Base-by-base conservation (phyloP, 2,797 vertebrate species). In the Myioborus melanocephalus region DNA sequence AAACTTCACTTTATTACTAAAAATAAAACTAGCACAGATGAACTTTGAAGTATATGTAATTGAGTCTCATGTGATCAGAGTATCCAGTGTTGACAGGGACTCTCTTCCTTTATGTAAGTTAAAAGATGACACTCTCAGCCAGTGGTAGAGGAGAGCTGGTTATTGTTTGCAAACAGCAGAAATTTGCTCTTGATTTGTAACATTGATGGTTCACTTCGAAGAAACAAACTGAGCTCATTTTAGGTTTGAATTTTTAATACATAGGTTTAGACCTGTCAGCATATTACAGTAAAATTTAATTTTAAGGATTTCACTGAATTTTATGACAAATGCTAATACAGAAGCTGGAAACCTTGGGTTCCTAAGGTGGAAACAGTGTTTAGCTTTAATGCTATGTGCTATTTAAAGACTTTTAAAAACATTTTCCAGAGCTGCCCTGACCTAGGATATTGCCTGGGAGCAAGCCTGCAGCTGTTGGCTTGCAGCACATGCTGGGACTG, bases 1-100 rank as follows among this genome's bases (percentile, higher is more conserved):
- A 83, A 84, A 83, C 83, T 90, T 88, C 8, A 3, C 27, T 85
- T 89, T 79, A 59, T 72, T 89, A 71, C 82, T 89, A 93, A 96
- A 94, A 94, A 87, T 87, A 94, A 90, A 94, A 65, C n/a, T 8
- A 88, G 72, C 34, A 27, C 20, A 57, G 85, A 71, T 90, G 60
- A 94, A 88, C 82, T 94, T 94, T 35, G 47, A 72, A 79, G 56
- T 47, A 18, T 53, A 87, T 39, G 37, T 60, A 76, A 76, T 34
- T 27, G 75, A 91, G 69, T 81, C 61, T 81, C 81, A 60, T 57
- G 75, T 90, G 89, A 73, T 63, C 68, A 73, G 75, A 77, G 34
- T 68, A 87, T 73, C 52, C 64, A 50, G 41, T 53, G 64, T 34
- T 82, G 76, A 68, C 57, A 59, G 32, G 28, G n/a, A 47, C 49